phyloP scores from a whole-genome alignment of 2,888 invertebrate genomes.

The Mimumesa dahlbomi region DNA sequence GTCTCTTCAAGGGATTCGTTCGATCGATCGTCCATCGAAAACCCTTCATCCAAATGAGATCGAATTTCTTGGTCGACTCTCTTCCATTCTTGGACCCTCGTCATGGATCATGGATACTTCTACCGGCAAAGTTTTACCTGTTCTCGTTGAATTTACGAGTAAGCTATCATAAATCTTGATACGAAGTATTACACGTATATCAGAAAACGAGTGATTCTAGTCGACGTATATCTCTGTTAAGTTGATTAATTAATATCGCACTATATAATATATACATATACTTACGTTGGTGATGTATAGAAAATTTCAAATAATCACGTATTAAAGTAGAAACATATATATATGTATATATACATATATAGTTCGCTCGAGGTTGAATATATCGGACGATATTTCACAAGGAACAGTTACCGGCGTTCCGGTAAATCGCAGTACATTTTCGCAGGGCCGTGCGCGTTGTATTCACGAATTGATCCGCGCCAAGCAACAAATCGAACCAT shows the following conservation, averaged over 20 bases:
- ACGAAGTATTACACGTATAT: too few species aligned
- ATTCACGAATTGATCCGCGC: neutral
- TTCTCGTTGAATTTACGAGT: conserved; percentile 8
- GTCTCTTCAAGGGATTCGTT: conserved; percentile 25
- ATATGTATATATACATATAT: too few species aligned
- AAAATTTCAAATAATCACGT: too few species aligned
- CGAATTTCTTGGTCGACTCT: conserved; percentile 44
- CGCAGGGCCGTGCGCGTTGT: neutral
- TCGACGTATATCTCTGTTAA: too few species aligned
- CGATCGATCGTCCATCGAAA: conserved; percentile 52
- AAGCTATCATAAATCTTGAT: neutral
- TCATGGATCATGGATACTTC: conserved; percentile 25
- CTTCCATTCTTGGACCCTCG: conserved; percentile 15
- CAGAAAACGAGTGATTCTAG: too few species aligned
- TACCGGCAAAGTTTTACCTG: neutral
- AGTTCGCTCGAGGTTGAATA: neutral
- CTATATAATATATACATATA: too few species aligned
- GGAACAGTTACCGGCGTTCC: neutral
- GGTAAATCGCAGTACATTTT: neutral
- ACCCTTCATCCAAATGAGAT: conserved; percentile 40
- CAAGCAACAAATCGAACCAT: conserved; percentile 26
- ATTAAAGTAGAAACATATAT: too few species aligned
- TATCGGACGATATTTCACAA: neutral
- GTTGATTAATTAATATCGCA: too few species aligned
- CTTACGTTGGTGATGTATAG: too few species aligned